Evolutionary conservation across 1,140 invertebrate species (phyloP).

Genomic region (Neodiprion virginianus): DNA sequence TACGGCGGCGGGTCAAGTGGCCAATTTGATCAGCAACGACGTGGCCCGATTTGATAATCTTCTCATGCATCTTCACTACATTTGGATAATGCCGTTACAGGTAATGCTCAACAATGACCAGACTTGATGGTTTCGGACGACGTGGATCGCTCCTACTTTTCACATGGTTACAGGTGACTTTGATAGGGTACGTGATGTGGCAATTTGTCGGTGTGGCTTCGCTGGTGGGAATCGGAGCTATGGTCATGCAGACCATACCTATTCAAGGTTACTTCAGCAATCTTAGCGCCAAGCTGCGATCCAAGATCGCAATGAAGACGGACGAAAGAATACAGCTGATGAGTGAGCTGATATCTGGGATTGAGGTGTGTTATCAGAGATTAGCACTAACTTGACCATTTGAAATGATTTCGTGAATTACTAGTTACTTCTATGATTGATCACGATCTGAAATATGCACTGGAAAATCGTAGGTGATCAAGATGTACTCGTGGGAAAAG

Average conservation of each 20-base stretch:
- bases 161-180: constrained; percentile 48
- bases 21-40: constrained; percentile 87
- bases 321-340: constrained; percentile 79
- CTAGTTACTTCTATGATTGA: constrained; percentile 44
- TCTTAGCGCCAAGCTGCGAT: constrained; percentile 62
- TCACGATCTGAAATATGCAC: no score
- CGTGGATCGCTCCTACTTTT: not conserved
- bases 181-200: constrained; percentile 72
- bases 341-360: constrained; percentile 78
- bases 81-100: constrained; percentile 59
- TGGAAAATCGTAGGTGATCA: constrained; percentile 66
- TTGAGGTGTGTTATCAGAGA: constrained; percentile 62
- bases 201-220: constrained; percentile 70
- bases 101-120: constrained; percentile 26
- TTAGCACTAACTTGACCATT: no score
- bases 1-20: constrained; percentile 81
- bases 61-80: constrained; percentile 61
- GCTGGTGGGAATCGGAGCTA: constrained; percentile 73
- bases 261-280: constrained; percentile 71
- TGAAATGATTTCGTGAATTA: constrained; percentile 54
- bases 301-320: constrained; percentile 67
- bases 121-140: not conserved
- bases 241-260: constrained; percentile 68
- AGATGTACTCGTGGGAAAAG: constrained; percentile 83
- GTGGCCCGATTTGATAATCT: constrained; percentile 67